Evolutionary conservation across 2,797 vertebrate genomes (phyloP).

Genomic region (Gambusia yucatana): DNA sequence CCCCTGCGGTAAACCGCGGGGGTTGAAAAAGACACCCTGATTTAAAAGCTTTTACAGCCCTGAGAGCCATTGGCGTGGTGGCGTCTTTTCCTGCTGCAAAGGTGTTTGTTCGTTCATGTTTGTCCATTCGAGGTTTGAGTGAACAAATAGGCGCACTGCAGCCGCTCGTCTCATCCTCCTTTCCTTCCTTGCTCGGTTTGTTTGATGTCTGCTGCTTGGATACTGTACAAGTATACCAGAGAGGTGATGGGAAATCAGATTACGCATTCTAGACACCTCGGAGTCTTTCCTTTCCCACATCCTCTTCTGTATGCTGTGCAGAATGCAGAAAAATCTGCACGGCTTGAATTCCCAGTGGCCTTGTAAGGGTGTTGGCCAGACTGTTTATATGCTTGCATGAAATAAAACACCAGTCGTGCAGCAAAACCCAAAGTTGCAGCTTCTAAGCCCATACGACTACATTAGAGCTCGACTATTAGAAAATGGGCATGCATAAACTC

Average conservation of each 20-base stretch:
- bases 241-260: conserved; percentile 40
- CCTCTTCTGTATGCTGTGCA: conserved; percentile 28
- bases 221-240: conserved; percentile 45
- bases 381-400: conserved; percentile 66
- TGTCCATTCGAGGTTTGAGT: conserved; percentile 68
- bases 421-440: conserved; percentile 51
- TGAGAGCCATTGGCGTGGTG: conserved; percentile 67
- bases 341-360: conserved; percentile 58
- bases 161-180: conserved; percentile 23
- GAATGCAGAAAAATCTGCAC: conserved; percentile 37
- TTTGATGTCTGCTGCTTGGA: conserved; percentile 68
- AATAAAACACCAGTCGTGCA: conserved; percentile 72
- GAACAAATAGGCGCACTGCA: conserved; percentile 61
- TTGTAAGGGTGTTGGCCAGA: conserved; percentile 71
- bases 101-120: conserved; percentile 74
- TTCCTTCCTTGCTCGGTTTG: conserved; percentile 30
- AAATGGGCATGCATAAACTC: neutral
- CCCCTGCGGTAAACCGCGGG: conserved; percentile 79
- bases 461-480: conserved; percentile 1
- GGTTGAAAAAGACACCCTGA: conserved; percentile 72
- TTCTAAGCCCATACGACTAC: conserved; percentile 21
- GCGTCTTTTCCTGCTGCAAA: conserved; percentile 68
- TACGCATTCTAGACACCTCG: conserved; percentile 30
- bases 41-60: conserved; percentile 79
- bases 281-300: neutral